Percentiles rank a stretch among this genome's conserved stretches.
Evolutionary conservation across 2,888 invertebrate species (phyloP).

Genomic region (Cheilosia urbana): DNA sequence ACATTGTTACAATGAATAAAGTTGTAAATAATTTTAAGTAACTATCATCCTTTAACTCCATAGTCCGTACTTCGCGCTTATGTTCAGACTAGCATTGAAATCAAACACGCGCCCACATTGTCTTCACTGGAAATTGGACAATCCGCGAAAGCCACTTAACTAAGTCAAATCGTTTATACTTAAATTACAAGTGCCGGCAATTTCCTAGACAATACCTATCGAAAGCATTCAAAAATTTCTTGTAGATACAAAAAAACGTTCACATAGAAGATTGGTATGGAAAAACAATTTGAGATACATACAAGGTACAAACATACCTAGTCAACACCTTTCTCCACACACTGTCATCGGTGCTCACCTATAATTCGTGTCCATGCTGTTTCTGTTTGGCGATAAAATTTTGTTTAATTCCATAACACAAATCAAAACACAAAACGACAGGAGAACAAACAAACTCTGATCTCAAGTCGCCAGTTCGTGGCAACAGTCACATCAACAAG

Average conservation of each 20-base stretch:
- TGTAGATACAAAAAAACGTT: background rate
- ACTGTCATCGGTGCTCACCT: background rate
- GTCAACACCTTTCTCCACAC: slow-evolving; percentile 34
- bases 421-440: background rate
- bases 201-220: background rate
- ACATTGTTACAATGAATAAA: no score
- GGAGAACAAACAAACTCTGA: slow-evolving; percentile 4
- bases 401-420: slow-evolving; percentile 35
- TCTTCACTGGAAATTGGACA: no score
- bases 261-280: background rate
- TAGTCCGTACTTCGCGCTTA: background rate
- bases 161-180: no score
- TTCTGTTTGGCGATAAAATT: slow-evolving; percentile 12
- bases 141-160: no score
- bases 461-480: background rate
- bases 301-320: background rate
- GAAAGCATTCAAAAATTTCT: slow-evolving; percentile 40
- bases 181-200: background rate
- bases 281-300: no score
- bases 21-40: fast-evolving
- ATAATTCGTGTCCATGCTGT: background rate
- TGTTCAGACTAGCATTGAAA: background rate
- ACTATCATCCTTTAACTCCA: no score
- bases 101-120: background rate
- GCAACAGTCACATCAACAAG: slow-evolving; percentile 15